Base-by-base conservation (phyloP, 2,888 invertebrate genomes). In the Heliconius hortense region DNA sequence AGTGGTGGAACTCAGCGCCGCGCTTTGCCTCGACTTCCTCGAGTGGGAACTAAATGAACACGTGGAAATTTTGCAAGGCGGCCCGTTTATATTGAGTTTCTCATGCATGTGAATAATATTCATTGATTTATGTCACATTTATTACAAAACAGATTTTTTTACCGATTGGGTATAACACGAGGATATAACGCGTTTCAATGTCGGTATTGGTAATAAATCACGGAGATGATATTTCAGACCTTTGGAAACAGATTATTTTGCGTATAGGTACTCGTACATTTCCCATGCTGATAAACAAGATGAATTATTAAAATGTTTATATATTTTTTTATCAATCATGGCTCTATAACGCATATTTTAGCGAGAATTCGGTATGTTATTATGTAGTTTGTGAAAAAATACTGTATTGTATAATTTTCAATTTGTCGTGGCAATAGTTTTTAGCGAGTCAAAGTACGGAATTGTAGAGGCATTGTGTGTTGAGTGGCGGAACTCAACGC, bases 101-200 rank as follows among this genome's bases (percentile, higher is more conserved):
- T 77, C 75, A 73, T 67, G 62, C 53, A 70, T 18, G 72, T 67
- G 70, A 77, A 75, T 75, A 77, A 77, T 74, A 75, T 75, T 75
- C 73, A 74, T 75, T 78, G 77, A 78, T 77, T 78, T 78, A 78
- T 77, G 72, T 78, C 71, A 70, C 48, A 43, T 62, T 78, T 75
- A 75, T 78, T 77, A 78, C 73, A 48, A 18, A 7, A 48, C 18
- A 18, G 0, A 43, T 72, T 71, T 77, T 76, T 74, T 78, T 63
- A 71, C 71, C 68, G 53, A 74, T 71, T 68, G 60, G 60, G 53
- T 60, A 67, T 70, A 73, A 48, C 69, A 71, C 66, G 53, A 7
- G 18, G 48, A 48, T 5, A 31, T 48, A 59, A 68, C 48, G 56
- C 75, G 68, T 59, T 69, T 78, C 73, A 63, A 53, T 75, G 76